Percentiles rank a stretch among this genome's conserved stretches.
These are phyloP conservation scores for Xylophagus ater DNA, from an alignment of 2,888 invertebrate genomes.

Conservation along the genomic window DNA sequence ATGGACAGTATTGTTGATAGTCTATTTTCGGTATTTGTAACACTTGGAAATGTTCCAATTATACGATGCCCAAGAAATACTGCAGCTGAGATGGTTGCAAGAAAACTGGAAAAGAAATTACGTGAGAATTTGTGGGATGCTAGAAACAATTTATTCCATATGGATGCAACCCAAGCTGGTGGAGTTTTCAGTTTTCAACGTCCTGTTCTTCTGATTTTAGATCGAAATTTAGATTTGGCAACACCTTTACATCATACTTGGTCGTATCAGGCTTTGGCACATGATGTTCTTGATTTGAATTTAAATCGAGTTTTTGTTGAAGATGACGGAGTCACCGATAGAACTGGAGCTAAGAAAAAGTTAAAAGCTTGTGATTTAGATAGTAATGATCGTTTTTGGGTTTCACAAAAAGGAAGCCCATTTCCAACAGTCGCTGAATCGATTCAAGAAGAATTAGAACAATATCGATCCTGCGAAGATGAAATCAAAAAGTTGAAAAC, in stretches of 20 bases:
- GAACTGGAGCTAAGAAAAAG: slow-evolving; percentile 57
- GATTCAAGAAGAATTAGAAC: slow-evolving; percentile 95
- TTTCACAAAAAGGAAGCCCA: slow-evolving; percentile 83
- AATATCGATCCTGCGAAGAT: slow-evolving; percentile 83
- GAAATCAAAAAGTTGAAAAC: slow-evolving; percentile 92
- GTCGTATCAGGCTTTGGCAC: slow-evolving; percentile 97
- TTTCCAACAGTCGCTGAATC: slow-evolving; percentile 95
- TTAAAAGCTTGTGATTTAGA: slow-evolving; percentile 84
- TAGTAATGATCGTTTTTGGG: slow-evolving; percentile 85
- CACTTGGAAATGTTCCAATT: slow-evolving; percentile 62
- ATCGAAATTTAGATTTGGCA: slow-evolving; percentile 92
- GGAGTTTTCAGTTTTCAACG: slow-evolving; percentile 80
- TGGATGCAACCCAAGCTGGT: slow-evolving; percentile 62
- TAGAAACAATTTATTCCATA: slow-evolving; percentile 88
- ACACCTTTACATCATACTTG: slow-evolving; percentile 98
- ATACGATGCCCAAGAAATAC: slow-evolving; percentile 73
- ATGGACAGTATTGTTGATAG: slow-evolving; percentile 94
- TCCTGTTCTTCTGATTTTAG: slow-evolving; percentile 82
- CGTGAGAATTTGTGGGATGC: slow-evolving; percentile 95
- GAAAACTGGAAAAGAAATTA: slow-evolving; percentile 92
- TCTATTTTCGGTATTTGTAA: slow-evolving; percentile 95
- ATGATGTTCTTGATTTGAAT: slow-evolving; percentile 88
- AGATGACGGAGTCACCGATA: slow-evolving; percentile 43
- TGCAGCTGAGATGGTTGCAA: slow-evolving; percentile 97
- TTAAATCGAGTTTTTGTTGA: slow-evolving; percentile 69